Conservation (phyloP, 2,113 vertebrate genomes). For the Micromys minutus region DNA sequence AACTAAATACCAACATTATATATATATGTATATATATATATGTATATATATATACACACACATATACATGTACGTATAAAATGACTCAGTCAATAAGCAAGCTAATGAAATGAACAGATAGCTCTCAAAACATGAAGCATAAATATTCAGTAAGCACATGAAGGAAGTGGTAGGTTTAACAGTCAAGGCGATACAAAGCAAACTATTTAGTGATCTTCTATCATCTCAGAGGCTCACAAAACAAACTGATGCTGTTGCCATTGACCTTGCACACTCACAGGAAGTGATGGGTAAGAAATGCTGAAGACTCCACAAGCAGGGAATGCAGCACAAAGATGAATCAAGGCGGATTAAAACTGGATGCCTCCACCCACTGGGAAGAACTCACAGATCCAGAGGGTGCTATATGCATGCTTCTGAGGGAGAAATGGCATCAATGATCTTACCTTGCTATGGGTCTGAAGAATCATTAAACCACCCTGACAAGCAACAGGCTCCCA, state of each 20-base stretch:
- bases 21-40: not conserved
- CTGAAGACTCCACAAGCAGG: not conserved
- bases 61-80: too few species aligned
- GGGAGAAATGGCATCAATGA: not conserved
- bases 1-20: not conserved
- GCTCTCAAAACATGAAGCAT: not conserved
- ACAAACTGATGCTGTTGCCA: not conserved
- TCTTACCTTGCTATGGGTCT: too few species aligned
- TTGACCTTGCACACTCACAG: not conserved
- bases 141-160: not conserved
- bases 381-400: not conserved
- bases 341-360: not conserved
- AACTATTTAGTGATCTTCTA: not conserved
- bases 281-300: not conserved
- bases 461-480: not conserved
- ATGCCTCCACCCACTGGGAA: not conserved
- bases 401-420: not conserved
- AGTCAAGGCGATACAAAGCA: not conserved
- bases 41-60: not conserved
- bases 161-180: not conserved
- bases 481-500: not conserved
- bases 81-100: not conserved
- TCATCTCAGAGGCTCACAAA: not conserved
- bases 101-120: not conserved
- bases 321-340: not conserved